Base-by-base conservation (phyloP, 1,140 invertebrate species). In the Coptotermes formosanus region DNA sequence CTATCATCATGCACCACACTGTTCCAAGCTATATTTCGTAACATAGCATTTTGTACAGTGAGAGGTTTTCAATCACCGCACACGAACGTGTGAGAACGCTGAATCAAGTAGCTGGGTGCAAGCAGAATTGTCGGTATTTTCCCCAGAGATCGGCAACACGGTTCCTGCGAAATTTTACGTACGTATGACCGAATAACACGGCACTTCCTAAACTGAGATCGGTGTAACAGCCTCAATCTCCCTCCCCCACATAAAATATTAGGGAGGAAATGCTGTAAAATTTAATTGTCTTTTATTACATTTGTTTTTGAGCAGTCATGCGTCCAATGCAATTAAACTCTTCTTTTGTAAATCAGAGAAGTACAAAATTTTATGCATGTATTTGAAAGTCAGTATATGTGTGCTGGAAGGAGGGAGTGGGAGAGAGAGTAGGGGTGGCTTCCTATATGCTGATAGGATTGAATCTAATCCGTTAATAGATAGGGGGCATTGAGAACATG, bases 321-420 rank as follows among this genome's bases (percentile, higher is more conserved):
- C n/a, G n/a, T 30, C 8, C 25, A 9, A 75, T 75, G 64, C 64
- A 75, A 75, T 75, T 75, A 75, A 11, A 11, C n/a, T n/a, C 64
- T 30, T 75, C 64, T 75, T 75, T 75, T 75, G 64, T 75, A 75
- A 75, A 30, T 75, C 64, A 75, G 8, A 75, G 64, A 75, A 75
- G 64, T 75, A 75, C 8, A 75, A 75, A 75, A 75, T 75, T 30
- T 75, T 25, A 75, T 75, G n/a, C 64, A 75, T 75, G 64, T 75
- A 30, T 75, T 30, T 75, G 64, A 75, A 75, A 14, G 64, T 30
- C n/a, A 30, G 64, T 75, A 19, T 55, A 21, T 55, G 9, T 75
- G 64, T 75, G 64, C n/a, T 11, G n/a, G 64, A 75, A 75, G 64
- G n/a, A 30, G n/a, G 4, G 64, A 75, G 25, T 9, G 64, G 64